Evolutionary conservation across 2,797 vertebrate genomes (phyloP).

Genomic region (Myotis vivesi): DNA sequence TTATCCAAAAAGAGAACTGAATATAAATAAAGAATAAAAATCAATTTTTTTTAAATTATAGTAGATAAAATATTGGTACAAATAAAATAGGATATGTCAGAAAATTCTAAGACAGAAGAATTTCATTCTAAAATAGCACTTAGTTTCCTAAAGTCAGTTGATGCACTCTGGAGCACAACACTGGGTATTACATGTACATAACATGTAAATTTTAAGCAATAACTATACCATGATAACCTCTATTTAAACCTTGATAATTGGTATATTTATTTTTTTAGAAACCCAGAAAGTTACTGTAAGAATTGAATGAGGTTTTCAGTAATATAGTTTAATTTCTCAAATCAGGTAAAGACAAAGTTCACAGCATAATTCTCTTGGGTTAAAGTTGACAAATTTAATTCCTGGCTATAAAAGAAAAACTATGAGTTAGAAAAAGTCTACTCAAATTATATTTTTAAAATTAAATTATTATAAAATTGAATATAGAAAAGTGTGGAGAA

Average conservation of each 20-base stretch:
- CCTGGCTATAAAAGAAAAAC: background rate
- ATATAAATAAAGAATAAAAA: background rate
- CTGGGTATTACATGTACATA: too few species aligned
- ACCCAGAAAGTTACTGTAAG: slow-evolving; percentile 8
- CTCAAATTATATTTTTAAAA: slow-evolving; percentile 52
- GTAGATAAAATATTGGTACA: background rate
- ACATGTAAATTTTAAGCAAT: background rate
- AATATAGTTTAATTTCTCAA: background rate
- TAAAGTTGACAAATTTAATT: slow-evolving; percentile 46
- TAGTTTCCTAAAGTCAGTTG: background rate
- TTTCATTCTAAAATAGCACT: background rate
- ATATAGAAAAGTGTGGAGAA: slow-evolving; percentile 26
- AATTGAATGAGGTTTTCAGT: slow-evolving; percentile 21
- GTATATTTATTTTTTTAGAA: background rate
- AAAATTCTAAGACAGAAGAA: slow-evolving; percentile 28
- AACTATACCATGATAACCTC: background rate
- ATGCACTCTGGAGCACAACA: background rate
- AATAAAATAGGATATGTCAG: background rate
- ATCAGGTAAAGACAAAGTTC: slow-evolving; percentile 30
- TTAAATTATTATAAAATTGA: slow-evolving; percentile 45
- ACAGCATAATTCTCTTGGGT: background rate
- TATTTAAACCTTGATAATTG: background rate
- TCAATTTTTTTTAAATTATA: background rate
- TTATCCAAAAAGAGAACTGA: slow-evolving; percentile 5
- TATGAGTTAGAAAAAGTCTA: background rate